phyloP scores from a whole-genome alignment of 1,140 invertebrate species.

The Papilio polytes region DNA sequence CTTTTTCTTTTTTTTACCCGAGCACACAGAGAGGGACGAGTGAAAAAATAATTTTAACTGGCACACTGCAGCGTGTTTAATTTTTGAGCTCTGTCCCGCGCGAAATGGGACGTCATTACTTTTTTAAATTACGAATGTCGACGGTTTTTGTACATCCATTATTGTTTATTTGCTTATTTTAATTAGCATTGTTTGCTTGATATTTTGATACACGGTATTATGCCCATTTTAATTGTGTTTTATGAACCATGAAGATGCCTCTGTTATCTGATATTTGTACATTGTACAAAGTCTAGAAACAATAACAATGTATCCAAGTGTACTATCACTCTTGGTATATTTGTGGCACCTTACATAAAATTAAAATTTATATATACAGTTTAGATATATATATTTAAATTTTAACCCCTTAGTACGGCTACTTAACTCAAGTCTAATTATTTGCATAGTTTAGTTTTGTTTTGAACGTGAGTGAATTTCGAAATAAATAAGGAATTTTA shows the following conservation, averaged over 20 bases:
- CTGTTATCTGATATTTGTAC: not conserved
- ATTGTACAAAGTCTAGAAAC: not conserved
- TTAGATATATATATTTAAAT: too few relatives aligned
- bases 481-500: too few relatives aligned
- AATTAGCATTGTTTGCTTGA: conserved; percentile 68
- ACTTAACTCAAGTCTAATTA: too few relatives aligned
- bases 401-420: too few relatives aligned
- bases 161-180: conserved; percentile 74
- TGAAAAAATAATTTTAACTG: conserved; percentile 84
- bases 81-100: conserved; percentile 79
- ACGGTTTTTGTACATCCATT: conserved; percentile 61
- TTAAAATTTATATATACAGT: too few relatives aligned
- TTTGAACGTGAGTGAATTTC: too few relatives aligned
- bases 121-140: conserved; percentile 81
- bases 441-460: too few relatives aligned
- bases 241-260: not conserved
- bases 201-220: conserved; percentile 22
- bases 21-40: conserved; percentile 70
- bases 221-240: conserved; percentile 17
- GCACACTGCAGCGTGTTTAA: conserved; percentile 80
- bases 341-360: too few relatives aligned
- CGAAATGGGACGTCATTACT: conserved; percentile 82
- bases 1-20: conserved; percentile 75
- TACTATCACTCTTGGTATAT: too few relatives aligned
- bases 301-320: too few relatives aligned